Evolutionary conservation across 2,797 vertebrate species (phyloP).

Genomic region (Eupleurogrammus muticus): DNA sequence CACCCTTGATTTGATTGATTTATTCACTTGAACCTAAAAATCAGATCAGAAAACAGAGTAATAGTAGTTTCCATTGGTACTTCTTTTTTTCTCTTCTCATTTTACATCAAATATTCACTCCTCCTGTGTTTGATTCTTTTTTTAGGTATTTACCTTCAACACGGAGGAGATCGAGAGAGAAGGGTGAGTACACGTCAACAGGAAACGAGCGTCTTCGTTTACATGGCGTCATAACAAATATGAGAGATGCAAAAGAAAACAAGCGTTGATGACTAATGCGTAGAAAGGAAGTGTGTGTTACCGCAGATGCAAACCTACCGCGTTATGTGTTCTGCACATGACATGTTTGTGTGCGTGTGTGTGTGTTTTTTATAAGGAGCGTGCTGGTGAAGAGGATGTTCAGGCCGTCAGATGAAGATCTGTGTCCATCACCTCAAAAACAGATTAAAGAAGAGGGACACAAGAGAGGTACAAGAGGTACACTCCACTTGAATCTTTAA

Average conservation of each 20-base stretch:
- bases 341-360: background rate
- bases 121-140: conserved; percentile 4
- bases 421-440: conserved; percentile 89
- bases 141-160: conserved; percentile 91
- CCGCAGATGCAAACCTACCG: conserved; percentile 4
- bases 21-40: too few species aligned
- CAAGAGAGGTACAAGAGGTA: conserved; percentile 89
- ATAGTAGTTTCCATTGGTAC: too few species aligned
- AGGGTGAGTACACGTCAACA: conserved; percentile 84
- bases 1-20: too few species aligned
- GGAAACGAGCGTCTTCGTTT: conserved; percentile 34
- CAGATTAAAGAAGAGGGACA: conserved; percentile 92
- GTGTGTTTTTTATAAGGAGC: conserved; percentile 75
- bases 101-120: background rate
- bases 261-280: background rate
- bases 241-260: conserved; percentile 41
- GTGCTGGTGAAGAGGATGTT: conserved; percentile 95
- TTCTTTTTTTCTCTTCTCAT: background rate
- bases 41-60: too few species aligned
- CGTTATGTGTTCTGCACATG: background rate
- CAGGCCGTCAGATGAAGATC: conserved; percentile 92
- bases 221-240: conserved; percentile 40
- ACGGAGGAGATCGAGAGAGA: conserved; percentile 90
- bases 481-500: too few species aligned
- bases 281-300: background rate